Evolutionary conservation across 1,140 invertebrate genomes (phyloP), one percentile per base, ranked within the genome.

Genomic region (Babylonia areolata): DNA sequence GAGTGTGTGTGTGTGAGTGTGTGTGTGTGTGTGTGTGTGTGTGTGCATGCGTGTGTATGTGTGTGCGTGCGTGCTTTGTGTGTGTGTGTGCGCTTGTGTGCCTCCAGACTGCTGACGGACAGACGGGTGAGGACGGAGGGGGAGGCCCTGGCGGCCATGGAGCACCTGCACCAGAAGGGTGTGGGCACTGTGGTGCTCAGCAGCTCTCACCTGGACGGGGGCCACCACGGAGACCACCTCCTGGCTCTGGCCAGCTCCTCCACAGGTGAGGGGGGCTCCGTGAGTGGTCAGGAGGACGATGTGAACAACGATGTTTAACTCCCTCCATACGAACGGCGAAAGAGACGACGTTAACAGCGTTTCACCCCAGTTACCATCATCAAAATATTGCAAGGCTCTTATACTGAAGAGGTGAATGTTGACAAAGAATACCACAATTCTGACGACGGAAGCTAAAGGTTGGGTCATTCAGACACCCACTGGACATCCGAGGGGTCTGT

Each of bases 161-260:
- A 97, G 87, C 95, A 95, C 79, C 95, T 99, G 31, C 98, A 99
- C 94, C 91, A 95, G 9, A 96, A 95, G 89, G 98, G 98, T n/a
- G 96, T 97, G 42, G 95, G 97, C 91, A 97, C 96, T 64, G 97
- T 99, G 5, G 96, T 97, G n/a, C 94, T 99, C 17, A 98, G 98
- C 2, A 99, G 98, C 87, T 96, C 96, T 71, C 96, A 97, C 46
- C 93, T 98, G 1, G 96, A 96, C 35, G 90, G 93, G 82, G 94
- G 96, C 15, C 46, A 64, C 28, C 58, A 28, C 3, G 9, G 20
- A 28, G 92, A 95, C 1, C 95, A 95, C 87, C 95, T 98, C 88
- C 94, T 96, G 33, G 96, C 96, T 33, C 95, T 98, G 87, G 97
- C 96, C 5, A 97, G 97, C 89, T 95, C 95, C 58, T 93, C 6